These are phyloP conservation scores for Drosophila niveifrons DNA, from an alignment of 2,888 invertebrate genomes.

Conservation along the genomic window DNA sequence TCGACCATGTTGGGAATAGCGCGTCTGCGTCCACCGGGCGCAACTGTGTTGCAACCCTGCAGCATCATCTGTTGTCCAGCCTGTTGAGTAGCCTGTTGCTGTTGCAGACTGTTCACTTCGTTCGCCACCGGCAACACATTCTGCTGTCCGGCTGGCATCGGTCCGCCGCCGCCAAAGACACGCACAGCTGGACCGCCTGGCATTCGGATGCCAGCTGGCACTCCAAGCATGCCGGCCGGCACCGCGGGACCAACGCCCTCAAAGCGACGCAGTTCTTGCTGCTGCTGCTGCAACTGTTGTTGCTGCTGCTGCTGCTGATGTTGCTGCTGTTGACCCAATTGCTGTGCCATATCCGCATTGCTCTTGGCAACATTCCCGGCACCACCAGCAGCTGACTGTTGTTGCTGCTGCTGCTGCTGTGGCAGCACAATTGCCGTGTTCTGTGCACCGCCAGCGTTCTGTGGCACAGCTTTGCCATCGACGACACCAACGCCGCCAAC, in stretches of 20 bases:
- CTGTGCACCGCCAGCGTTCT: constrained; percentile 53
- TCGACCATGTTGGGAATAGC: constrained; percentile 67
- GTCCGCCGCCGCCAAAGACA: constrained; percentile 63
- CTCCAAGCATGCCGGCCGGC: constrained; percentile 47
- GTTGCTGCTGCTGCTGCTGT: constrained; percentile 63
- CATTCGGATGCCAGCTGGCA: constrained; percentile 81
- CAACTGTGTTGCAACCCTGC: constrained; percentile 64
- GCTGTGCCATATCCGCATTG: constrained; percentile 76
- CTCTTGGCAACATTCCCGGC: constrained; percentile 71
- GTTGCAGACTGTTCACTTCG: constrained; percentile 71
- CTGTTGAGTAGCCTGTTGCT: constrained; percentile 52
- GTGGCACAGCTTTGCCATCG: constrained; percentile 54
- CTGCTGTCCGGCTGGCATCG: constrained; percentile 49
- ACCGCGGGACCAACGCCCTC: constrained; percentile 72
- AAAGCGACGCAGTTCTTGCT: constrained; percentile 83
- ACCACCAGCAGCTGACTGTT: constrained; percentile 24
- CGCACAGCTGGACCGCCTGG: constrained; percentile 80
- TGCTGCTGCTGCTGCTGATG: constrained; percentile 49
- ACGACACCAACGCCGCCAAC: constrained; percentile 43
- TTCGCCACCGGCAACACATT: constrained; percentile 57
- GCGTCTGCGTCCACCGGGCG: constrained; percentile 69
- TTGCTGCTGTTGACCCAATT: constrained; percentile 66
- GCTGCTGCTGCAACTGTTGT: constrained; percentile 69
- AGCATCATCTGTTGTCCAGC: constrained; percentile 59
- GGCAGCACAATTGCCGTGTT: constrained; percentile 69